These are phyloP conservation scores for Aphis gossypii DNA, from an alignment of 1,140 invertebrate genomes.

Conservation along the genomic window DNA sequence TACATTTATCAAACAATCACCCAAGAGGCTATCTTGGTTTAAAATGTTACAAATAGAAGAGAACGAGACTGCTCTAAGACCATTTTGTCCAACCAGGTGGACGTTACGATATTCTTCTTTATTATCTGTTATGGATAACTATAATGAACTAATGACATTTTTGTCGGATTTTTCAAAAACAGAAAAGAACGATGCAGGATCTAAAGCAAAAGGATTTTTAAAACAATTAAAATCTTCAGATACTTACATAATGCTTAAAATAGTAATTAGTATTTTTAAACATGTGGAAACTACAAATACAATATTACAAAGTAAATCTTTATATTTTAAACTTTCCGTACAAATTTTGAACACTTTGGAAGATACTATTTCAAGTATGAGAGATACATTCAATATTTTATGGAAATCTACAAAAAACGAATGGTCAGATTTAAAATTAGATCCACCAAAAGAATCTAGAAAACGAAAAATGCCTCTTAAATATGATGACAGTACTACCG, in stretches of 20 bases:
- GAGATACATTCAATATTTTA: conserved; percentile 14
- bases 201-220: conserved; percentile 24
- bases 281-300: not conserved
- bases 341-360: conserved; percentile 21
- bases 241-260: conserved; percentile 21
- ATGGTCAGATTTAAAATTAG: conserved; percentile 16
- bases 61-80: not conserved
- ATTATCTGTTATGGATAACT: not conserved
- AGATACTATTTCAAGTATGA: conserved; percentile 22
- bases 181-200: not conserved
- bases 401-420: not conserved
- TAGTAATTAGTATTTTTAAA: conserved; percentile 26
- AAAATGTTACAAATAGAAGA: conserved; percentile 8
- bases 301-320: conserved; percentile 18
- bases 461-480: conserved; percentile 27
- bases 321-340: conserved; percentile 16
- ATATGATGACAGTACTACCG: not conserved
- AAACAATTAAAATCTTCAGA: conserved; percentile 12
- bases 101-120: conserved; percentile 1
- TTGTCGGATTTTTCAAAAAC: conserved; percentile 34
- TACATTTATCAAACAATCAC: conserved; percentile 35
- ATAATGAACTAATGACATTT: not conserved
- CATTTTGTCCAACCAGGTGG: conserved; percentile 36
- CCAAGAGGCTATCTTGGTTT: not conserved
- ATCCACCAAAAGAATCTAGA: conserved; percentile 6